Conservation (phyloP, 2,888 invertebrate genomes). For the Furcula furcula region DNA sequence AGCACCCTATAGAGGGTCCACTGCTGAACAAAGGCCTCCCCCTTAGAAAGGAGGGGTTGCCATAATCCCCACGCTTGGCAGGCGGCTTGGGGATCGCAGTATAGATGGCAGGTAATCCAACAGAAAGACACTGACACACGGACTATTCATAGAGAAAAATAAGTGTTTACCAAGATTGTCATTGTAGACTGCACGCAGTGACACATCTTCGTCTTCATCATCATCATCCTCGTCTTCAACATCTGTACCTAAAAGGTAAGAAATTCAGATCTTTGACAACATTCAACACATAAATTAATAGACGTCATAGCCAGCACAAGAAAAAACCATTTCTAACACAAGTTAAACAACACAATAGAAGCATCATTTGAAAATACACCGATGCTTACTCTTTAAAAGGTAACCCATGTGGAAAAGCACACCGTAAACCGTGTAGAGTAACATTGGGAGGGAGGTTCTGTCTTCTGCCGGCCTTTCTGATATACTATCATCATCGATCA, state of each 20-base stretch:
- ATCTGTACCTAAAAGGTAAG: conserved; percentile 71
- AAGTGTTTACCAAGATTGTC: conserved; percentile 81
- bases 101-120: too few relatives aligned
- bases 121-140: too few relatives aligned
- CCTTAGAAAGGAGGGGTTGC: too few relatives aligned
- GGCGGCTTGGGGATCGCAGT: too few relatives aligned
- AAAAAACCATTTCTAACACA: conserved; percentile 8
- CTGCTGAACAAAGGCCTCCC: too few relatives aligned
- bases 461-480: conserved; percentile 49
- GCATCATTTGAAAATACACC: conserved; percentile 37
- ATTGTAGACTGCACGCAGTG: conserved; percentile 86
- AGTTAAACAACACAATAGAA: conserved; percentile 20
- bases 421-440: conserved; percentile 75
- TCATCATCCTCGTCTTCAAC: conserved; percentile 84
- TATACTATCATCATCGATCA: conserved; percentile 60
- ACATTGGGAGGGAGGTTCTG: conserved; percentile 66
- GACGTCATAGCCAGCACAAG: conserved; percentile 7
- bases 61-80: too few relatives aligned
- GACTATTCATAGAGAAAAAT: too few relatives aligned
- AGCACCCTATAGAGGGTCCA: too few relatives aligned
- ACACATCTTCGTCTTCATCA: conserved; percentile 84
- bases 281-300: not conserved
- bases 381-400: conserved; percentile 77
- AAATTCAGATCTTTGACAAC: conserved; percentile 17
- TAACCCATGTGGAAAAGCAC: conserved; percentile 77